Base-by-base conservation (phyloP, 1,140 invertebrate genomes). In the Cherax destructor region DNA sequence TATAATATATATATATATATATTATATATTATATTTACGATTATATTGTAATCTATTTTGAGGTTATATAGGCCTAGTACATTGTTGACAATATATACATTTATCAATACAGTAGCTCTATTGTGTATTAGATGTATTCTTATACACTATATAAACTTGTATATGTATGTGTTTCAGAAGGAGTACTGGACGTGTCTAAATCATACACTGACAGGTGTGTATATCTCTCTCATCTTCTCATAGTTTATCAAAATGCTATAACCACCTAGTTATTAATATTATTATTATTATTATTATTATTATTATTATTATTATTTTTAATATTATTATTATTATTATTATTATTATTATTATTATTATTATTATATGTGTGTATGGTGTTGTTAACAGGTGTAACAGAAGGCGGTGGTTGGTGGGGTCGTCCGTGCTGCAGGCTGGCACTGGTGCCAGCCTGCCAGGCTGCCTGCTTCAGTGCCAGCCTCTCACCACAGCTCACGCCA, bases 401-500 rank as follows among this genome's bases (percentile, higher is more conserved):
- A 47, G 81, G 88, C 4, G 88, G 56, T 0, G 88, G 69, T 4
- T 90, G 88, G 88, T 90, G 88, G 88, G 88, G 88, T 7, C 65
- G 88, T 1, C 88, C 88, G 9, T 90, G 88, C 52, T 90, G 88
- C 74, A 83, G 65, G 69, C 56, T 90, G 50, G 88, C 88, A 21
- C 50, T 90, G 9, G 65, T 79, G 24, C 81, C 88, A 9, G 52
- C 16, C 18, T 90, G 88, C 81, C 88, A 90, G 30, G 81, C 30
- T 65, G 47, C 81, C 30, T 90, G 88, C 56, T 81, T 90, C 3
- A 77, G 56, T 52, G 80, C 88, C n/a, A 24, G 49, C 3, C 65
- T 77, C 11, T 4, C 30, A 0, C 88, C 81, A 4, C 69, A 90
- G 41, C 88, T 90, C 49, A 61, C 69, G 7, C 72, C 88, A 13